Evolutionary conservation across 2,888 invertebrate genomes (phyloP).

Genomic region (Eupelmus urozonus): DNA sequence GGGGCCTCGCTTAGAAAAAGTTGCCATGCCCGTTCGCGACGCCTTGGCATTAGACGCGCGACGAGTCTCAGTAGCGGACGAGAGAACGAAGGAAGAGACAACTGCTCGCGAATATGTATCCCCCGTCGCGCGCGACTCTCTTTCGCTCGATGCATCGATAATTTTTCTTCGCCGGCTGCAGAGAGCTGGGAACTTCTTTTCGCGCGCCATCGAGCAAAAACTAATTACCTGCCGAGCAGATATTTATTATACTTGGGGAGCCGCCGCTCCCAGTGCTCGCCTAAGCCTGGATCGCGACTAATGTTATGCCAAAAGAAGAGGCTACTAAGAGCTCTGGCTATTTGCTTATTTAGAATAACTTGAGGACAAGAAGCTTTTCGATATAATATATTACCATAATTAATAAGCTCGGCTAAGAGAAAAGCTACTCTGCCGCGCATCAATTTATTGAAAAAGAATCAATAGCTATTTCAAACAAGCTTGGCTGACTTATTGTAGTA

Average conservation of each 20-base stretch:
- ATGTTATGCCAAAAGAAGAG: constrained; percentile 27
- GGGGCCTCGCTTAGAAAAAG: constrained; percentile 61
- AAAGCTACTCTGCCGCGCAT: too few relatives aligned
- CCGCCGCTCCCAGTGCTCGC: constrained; percentile 22
- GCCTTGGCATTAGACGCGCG: constrained; percentile 58
- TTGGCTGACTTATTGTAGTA: too few relatives aligned
- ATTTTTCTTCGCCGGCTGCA: constrained; percentile 35
- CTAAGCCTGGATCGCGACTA: constrained; percentile 13
- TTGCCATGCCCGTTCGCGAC: constrained; percentile 65
- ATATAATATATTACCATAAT: constrained; percentile 49
- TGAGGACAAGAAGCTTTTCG: constrained; percentile 37
- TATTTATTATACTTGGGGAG: constrained; percentile 53
- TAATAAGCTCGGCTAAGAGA: neutral
- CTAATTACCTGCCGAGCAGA: constrained; percentile 57
- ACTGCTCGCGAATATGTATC: constrained; percentile 20
- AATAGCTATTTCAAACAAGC: too few relatives aligned
- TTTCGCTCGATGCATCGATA: constrained; percentile 50
- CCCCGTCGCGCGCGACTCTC: neutral
- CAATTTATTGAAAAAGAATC: too few relatives aligned
- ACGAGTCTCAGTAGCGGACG: too few relatives aligned
- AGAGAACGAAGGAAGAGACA: neutral
- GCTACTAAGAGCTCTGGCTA: neutral
- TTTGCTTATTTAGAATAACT: constrained; percentile 51
- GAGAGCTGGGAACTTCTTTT: too few relatives aligned
- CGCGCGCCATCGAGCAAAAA: constrained; percentile 50